Evolutionary conservation across 2,888 invertebrate genomes (phyloP).

Genomic region (Diarsia brunnea): DNA sequence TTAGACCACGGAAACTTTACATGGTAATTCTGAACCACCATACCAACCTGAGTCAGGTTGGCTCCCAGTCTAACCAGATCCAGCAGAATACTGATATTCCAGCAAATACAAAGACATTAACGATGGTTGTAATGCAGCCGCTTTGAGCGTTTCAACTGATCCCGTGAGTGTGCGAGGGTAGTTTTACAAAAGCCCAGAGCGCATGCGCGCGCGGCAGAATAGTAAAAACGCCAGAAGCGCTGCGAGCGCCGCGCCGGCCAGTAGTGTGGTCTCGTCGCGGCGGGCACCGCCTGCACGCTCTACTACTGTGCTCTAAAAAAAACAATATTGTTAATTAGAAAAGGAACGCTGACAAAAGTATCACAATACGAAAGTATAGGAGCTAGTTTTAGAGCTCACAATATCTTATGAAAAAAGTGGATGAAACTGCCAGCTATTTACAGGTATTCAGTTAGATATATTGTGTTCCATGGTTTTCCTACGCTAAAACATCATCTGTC

Average conservation of each 20-base stretch:
- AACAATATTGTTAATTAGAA: background rate
- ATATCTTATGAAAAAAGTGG: background rate
- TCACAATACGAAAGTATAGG: background rate
- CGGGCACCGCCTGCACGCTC: constrained; percentile 84
- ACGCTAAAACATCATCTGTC: too few species aligned
- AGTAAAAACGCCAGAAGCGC: constrained; percentile 84
- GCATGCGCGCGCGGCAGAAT: constrained; percentile 84
- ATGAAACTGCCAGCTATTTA: background rate
- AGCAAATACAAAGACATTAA: constrained; percentile 19
- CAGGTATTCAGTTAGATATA: too few species aligned
- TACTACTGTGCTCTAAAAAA: constrained; percentile 85
- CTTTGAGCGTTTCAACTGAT: constrained; percentile 48
- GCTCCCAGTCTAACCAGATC: constrained; percentile 25
- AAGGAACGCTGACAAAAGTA: background rate
- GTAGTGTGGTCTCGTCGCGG: constrained; percentile 83
- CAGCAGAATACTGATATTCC: constrained; percentile 29
- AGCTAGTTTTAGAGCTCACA: background rate
- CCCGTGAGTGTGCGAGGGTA: constrained; percentile 55
- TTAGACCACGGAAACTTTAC: constrained; percentile 12
- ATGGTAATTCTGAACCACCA: constrained; percentile 20
- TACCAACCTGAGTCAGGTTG: background rate
- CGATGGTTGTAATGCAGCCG: constrained; percentile 36
- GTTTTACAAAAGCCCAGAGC: constrained; percentile 80
- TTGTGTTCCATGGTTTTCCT: too few species aligned
- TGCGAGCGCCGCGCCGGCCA: constrained; percentile 87